Evolutionary conservation across 2,797 vertebrate species (phyloP).

Genomic region (Darevskia mixta): DNA sequence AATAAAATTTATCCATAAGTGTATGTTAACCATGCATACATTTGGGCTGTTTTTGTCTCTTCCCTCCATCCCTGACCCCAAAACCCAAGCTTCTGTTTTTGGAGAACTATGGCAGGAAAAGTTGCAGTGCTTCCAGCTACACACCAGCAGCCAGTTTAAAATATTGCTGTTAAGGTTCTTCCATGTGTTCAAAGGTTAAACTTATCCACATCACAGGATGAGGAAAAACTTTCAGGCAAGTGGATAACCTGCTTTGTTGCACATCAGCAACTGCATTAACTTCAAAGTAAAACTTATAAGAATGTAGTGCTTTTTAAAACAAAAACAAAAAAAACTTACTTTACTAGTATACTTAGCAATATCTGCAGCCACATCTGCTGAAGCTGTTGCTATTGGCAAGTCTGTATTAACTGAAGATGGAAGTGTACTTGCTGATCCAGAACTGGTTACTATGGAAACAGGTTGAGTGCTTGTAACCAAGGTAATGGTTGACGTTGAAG

Average conservation of each 20-base stretch:
- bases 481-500: conserved; percentile 90
- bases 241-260: neutral
- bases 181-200: conserved; percentile 13
- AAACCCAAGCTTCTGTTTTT: neutral
- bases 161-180: conserved; percentile 19
- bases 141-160: conserved; percentile 32
- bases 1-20: neutral
- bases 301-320: neutral
- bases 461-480: conserved; percentile 92
- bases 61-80: neutral
- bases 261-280: neutral
- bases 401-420: conserved; percentile 84
- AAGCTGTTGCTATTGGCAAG: conserved; percentile 91
- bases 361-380: conserved; percentile 95
- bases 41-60: neutral
- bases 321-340: conserved; percentile 78
- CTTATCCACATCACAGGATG: neutral
- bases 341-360: conserved; percentile 98
- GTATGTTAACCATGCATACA: neutral
- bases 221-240: neutral
- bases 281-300: conserved; percentile 3
- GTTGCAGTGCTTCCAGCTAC: neutral
- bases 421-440: conserved; percentile 80
- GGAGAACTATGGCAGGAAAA: conserved; percentile 6
- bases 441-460: conserved; percentile 84